A percentile compares a stretch with the other conserved stretches of the same genome.
phyloP scores from a whole-genome alignment of 2,797 vertebrate species.

The Botia kubotai region DNA sequence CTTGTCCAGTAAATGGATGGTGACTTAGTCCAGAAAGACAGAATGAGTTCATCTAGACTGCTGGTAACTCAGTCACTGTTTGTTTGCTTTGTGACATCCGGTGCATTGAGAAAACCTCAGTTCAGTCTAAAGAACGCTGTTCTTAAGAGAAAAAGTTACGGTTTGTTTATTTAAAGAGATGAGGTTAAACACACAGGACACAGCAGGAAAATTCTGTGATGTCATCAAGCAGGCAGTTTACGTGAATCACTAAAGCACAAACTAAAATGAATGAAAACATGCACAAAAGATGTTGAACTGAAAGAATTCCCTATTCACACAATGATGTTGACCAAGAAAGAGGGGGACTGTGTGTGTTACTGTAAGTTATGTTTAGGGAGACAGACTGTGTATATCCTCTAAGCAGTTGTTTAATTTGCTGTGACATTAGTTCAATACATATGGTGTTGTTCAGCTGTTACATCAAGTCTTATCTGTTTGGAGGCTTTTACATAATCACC shows the following conservation, averaged over 20 bases:
- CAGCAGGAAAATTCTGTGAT: no score
- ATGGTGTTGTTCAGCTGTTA: conserved; percentile 20
- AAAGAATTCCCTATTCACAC: background rate
- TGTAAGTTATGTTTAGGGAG: background rate
- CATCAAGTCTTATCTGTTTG: conserved; percentile 5
- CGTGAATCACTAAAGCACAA: no score
- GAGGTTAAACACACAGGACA: background rate
- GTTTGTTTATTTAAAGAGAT: background rate
- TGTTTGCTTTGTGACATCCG: background rate
- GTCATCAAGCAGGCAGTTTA: no score
- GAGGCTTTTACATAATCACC: conserved; percentile 20
- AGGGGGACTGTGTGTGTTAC: background rate
- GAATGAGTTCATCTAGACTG: conserved; percentile 3
- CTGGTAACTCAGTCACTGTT: background rate
- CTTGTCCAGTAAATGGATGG: conserved; percentile 6
- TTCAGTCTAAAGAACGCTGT: background rate
- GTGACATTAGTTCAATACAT: conserved; percentile 22
- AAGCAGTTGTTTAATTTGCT: background rate
- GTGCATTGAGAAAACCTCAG: background rate
- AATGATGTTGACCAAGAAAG: background rate
- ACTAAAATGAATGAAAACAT: no score
- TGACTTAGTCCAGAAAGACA: conserved; percentile 6
- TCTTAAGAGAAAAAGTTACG: background rate
- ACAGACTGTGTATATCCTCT: background rate
- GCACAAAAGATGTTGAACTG: background rate